These are phyloP conservation scores for Gobionotothen gibberifrons DNA, from an alignment of 2,797 vertebrate species.

Conservation along the genomic window DNA sequence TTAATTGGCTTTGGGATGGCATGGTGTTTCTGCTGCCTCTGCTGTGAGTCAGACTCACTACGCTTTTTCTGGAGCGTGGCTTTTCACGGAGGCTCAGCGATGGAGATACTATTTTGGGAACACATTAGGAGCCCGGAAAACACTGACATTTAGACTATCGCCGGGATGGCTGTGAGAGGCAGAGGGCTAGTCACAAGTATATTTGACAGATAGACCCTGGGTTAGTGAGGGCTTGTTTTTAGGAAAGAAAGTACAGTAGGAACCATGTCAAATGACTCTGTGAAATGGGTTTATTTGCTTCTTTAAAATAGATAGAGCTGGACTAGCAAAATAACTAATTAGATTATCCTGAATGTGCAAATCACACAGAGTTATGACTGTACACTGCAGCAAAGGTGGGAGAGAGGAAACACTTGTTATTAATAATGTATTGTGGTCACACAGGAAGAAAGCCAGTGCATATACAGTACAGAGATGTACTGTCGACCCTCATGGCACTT, in stretches of 20 bases:
- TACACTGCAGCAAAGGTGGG: constrained; percentile 14
- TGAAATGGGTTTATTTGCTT: constrained; percentile 38
- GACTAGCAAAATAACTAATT: constrained; percentile 30
- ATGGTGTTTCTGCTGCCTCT: constrained; percentile 71
- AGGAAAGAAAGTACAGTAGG: constrained; percentile 46
- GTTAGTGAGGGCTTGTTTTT: constrained; percentile 42
- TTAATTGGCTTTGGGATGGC: constrained; percentile 79
- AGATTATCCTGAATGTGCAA: constrained; percentile 31
- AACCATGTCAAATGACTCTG: constrained; percentile 42
- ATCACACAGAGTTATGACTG: constrained; percentile 19
- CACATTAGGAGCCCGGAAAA: constrained; percentile 76
- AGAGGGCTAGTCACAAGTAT: constrained; percentile 54
- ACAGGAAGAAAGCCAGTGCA: constrained; percentile 17
- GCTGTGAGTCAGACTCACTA: constrained; percentile 74
- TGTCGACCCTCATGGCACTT: constrained; percentile 13
- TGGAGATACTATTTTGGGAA: constrained; percentile 77
- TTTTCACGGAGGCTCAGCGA: constrained; percentile 69
- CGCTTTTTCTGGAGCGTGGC: constrained; percentile 62
- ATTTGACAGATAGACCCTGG: constrained; percentile 54
- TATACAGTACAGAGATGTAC: constrained; percentile 50
- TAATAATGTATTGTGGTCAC: constrained; percentile 45
- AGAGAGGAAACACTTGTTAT: constrained; percentile 45
- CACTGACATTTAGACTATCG: constrained; percentile 78
- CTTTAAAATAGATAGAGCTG: constrained; percentile 31
- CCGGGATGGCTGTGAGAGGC: constrained; percentile 50